phyloP scores from a whole-genome alignment of 1,140 invertebrate species.

The Carcinoscorpius rotundicauda region DNA sequence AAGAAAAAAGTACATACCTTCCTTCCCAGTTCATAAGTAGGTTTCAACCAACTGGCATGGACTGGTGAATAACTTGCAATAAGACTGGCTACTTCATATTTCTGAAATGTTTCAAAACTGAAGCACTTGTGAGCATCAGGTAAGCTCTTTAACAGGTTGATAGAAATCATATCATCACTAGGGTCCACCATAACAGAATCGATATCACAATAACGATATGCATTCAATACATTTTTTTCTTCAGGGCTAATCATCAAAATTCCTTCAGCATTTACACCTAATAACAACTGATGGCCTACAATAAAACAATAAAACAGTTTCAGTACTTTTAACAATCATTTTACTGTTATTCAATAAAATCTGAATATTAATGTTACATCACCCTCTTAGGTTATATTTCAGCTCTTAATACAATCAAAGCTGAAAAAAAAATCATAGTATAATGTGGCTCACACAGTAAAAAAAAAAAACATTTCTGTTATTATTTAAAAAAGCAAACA shows the following conservation, averaged over 20 bases:
- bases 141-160: conserved; percentile 49
- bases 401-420: no score
- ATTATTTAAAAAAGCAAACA: no score
- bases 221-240: conserved; percentile 77
- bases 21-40: conserved; percentile 55
- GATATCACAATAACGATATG: conserved; percentile 75
- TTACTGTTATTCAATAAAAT: no score
- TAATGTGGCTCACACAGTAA: no score
- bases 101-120: conserved; percentile 80
- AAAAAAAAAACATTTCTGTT: no score
- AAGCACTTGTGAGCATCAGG: conserved; percentile 70
- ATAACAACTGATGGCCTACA: conserved; percentile 44
- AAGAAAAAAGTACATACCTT: conserved; percentile 32
- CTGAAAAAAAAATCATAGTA: no score
- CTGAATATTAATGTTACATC: no score
- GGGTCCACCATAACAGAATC: conserved; percentile 66
- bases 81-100: conserved; percentile 76
- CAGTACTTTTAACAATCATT: no score
- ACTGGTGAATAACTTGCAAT: conserved; percentile 82
- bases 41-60: conserved; percentile 71
- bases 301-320: not conserved
- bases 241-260: conserved; percentile 75
- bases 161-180: conserved; percentile 77
- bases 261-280: conserved; percentile 85
- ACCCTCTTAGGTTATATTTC: no score